phyloP scores from a whole-genome alignment of 2,888 invertebrate species.

The Pristionchus fissidentatus region DNA sequence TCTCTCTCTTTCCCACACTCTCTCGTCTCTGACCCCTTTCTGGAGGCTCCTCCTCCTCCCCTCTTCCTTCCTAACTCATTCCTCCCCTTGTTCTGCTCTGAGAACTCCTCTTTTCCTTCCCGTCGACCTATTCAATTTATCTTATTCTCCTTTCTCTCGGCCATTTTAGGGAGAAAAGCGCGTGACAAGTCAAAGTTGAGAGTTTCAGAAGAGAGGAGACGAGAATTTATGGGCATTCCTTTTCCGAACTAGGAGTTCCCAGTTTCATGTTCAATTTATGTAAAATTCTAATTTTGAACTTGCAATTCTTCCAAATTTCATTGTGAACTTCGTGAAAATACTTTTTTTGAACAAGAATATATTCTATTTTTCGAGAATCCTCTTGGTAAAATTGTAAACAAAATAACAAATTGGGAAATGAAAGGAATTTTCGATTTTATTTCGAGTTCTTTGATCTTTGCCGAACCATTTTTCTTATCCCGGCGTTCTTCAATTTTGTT shows the following conservation, averaged over 20 bases:
- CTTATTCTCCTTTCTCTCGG: conserved; percentile 21
- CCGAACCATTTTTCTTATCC: not conserved
- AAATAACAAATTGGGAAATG: not conserved
- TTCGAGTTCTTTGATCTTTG: not conserved
- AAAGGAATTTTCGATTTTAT: not conserved
- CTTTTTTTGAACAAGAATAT: too few relatives aligned
- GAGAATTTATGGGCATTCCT: too few relatives aligned
- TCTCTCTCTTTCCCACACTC: too few relatives aligned
- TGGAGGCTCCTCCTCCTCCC: too few relatives aligned
- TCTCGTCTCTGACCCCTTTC: too few relatives aligned
- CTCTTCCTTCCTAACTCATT: conserved; percentile 8
- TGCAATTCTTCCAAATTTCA: too few relatives aligned
- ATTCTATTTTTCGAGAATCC: not conserved
- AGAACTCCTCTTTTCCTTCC: conserved; percentile 29
- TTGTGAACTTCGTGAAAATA: too few relatives aligned
- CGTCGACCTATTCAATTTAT: conserved; percentile 27
- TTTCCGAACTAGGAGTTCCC: not conserved
- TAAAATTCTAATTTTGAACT: too few relatives aligned
- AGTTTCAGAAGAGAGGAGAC: too few relatives aligned
- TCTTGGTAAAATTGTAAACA: not conserved
- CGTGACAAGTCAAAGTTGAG: too few relatives aligned
- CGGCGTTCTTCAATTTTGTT: conserved; percentile 24
- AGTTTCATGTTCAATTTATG: too few relatives aligned
- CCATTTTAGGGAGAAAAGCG: not conserved
- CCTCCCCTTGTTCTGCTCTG: not conserved